These are phyloP conservation scores for Lathronympha strigana DNA, from an alignment of 2,888 invertebrate species.

Conservation along the genomic window DNA sequence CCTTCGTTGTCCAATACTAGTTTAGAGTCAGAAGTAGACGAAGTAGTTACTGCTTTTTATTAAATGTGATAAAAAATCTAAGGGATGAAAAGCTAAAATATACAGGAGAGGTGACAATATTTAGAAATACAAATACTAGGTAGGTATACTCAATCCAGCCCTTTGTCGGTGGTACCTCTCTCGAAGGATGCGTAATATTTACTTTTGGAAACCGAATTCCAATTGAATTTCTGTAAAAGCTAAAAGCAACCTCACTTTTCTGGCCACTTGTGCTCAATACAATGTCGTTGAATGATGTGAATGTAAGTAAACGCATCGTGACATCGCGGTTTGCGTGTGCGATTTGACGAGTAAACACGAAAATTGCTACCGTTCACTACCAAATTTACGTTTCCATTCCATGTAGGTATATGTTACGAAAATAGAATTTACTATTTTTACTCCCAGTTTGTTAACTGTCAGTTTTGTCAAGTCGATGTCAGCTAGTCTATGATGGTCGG, in stretches of 20 bases:
- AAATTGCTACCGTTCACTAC: slow-evolving; percentile 29
- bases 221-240: neutral
- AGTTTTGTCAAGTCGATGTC: neutral
- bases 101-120: too few species aligned
- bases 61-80: too few species aligned
- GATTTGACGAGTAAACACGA: slow-evolving; percentile 30
- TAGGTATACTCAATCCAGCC: too few species aligned
- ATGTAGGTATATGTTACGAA: slow-evolving; percentile 20
- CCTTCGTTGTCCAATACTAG: too few species aligned
- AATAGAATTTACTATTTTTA: slow-evolving; percentile 4
- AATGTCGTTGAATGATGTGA: neutral
- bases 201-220: too few species aligned
- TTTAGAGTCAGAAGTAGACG: too few species aligned
- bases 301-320: slow-evolving; percentile 19
- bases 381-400: slow-evolving; percentile 24
- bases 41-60: too few species aligned
- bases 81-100: too few species aligned
- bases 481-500: too few species aligned
- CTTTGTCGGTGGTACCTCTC: too few species aligned
- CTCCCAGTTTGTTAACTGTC: neutral
- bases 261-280: neutral
- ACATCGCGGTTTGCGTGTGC: slow-evolving; percentile 32
- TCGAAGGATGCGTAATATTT: too few species aligned
- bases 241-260: neutral
- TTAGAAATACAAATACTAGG: too few species aligned